A percentile compares a stretch with the other conserved stretches of the same genome.
phyloP scores from a whole-genome alignment of 2,888 invertebrate species.

The Ametastegia equiseti region DNA sequence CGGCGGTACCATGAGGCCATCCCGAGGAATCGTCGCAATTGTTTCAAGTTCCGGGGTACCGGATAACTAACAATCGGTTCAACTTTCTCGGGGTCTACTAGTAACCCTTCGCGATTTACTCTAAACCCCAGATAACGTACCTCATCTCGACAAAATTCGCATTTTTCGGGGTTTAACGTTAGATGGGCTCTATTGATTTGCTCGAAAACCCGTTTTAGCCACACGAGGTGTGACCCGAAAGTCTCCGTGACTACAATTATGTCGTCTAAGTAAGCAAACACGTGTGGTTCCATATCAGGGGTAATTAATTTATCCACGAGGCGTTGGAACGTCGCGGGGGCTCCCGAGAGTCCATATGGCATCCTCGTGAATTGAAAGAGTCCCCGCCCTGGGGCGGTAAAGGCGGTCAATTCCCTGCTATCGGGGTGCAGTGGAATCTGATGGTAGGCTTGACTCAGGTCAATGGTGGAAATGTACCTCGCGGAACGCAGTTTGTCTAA shows the following conservation, averaged over 20 bases:
- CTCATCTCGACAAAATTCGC: constrained; percentile 56
- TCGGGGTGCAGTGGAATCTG: constrained; percentile 60
- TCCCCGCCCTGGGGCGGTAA: constrained; percentile 61
- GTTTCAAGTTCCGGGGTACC: constrained; percentile 39
- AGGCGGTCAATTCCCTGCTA: constrained; percentile 62
- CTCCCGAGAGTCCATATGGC: constrained; percentile 62
- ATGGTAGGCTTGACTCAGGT: constrained; percentile 63
- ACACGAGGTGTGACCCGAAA: constrained; percentile 56
- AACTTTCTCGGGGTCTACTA: background rate
- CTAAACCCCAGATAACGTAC: constrained; percentile 49
- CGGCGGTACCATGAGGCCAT: constrained; percentile 55
- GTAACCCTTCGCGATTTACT: background rate
- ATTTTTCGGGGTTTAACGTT: constrained; percentile 55
- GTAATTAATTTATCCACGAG: constrained; percentile 59
- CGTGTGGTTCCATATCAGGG: constrained; percentile 56
- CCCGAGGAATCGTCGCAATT: constrained; percentile 57
- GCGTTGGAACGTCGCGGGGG: constrained; percentile 62
- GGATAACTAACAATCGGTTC: constrained; percentile 5
- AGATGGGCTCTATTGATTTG: constrained; percentile 53
- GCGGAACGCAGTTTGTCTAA: constrained; percentile 62
- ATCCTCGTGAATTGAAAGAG: constrained; percentile 63
- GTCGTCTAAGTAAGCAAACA: constrained; percentile 61
- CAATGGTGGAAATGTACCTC: constrained; percentile 64
- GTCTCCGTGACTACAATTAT: constrained; percentile 55
- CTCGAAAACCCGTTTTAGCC: constrained; percentile 54